phyloP scores from a whole-genome alignment of 2,888 invertebrate genomes.

The Sarcophaga caerulescens region DNA sequence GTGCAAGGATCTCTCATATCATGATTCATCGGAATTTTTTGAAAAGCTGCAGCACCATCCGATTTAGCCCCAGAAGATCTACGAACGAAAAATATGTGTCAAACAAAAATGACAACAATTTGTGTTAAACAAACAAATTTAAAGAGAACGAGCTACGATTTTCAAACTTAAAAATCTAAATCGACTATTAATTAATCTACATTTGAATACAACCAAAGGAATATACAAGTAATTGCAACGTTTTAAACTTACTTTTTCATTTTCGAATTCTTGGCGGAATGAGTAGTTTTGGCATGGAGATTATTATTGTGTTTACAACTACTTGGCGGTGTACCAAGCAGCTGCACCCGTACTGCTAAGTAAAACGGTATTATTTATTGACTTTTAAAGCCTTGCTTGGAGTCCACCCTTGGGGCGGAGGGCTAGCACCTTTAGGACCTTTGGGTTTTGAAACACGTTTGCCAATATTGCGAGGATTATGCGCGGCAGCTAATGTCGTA shows the following conservation, averaged over 20 bases:
- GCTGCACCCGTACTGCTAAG: slow-evolving; percentile 68
- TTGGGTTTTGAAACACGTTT: slow-evolving; percentile 85
- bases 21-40: slow-evolving; percentile 81
- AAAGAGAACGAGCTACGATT: slow-evolving; percentile 63
- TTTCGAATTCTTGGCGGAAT: slow-evolving; percentile 22
- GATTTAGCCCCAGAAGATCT: slow-evolving; percentile 56
- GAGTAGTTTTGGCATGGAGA: too few relatives aligned
- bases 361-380: too few relatives aligned
- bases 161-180: background rate
- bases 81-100: slow-evolving; percentile 58
- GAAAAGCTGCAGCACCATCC: slow-evolving; percentile 44
- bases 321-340: slow-evolving; percentile 58
- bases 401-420: too few relatives aligned
- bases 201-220: background rate
- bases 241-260: slow-evolving; percentile 48
- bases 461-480: slow-evolving; percentile 73
- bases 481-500: slow-evolving; percentile 58
- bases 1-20: slow-evolving; percentile 85
- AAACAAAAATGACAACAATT: slow-evolving; percentile 44
- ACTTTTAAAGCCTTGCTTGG: slow-evolving; percentile 76
- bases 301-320: too few relatives aligned
- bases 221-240: background rate
- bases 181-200: background rate
- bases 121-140: slow-evolving; percentile 23
- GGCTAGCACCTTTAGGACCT: slow-evolving; percentile 84